phyloP scores from a whole-genome alignment of 1,140 invertebrate genomes.

The Nasonia giraulti region DNA sequence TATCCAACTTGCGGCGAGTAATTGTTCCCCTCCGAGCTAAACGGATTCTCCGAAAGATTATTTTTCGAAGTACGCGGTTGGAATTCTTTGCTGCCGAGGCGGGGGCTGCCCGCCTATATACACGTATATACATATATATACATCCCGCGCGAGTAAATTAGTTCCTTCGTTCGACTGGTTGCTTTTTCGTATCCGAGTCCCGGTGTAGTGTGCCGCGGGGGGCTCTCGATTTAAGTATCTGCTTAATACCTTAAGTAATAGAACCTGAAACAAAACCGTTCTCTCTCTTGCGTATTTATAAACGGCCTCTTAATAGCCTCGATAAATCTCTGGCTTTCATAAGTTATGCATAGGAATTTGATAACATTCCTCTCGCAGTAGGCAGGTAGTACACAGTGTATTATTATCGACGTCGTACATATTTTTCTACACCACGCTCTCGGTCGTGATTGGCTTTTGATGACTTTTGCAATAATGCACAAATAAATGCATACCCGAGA shows the following conservation, averaged over 20 bases:
- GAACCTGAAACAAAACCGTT: conserved; percentile 36
- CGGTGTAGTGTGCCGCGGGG: conserved; percentile 2
- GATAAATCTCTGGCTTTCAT: conserved; percentile 30
- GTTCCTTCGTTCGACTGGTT: conserved; percentile 45
- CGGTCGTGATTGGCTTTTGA: no score
- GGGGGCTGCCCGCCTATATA: background rate
- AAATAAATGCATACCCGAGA: no score
- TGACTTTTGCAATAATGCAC: no score
- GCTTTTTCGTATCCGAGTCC: background rate
- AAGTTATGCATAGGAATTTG: conserved; percentile 27
- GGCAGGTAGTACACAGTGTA: background rate
- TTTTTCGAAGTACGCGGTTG: conserved; percentile 31
- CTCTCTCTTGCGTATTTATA: conserved; percentile 26
- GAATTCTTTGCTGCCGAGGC: conserved; percentile 35
- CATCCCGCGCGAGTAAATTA: conserved; percentile 29
- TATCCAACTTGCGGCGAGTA: background rate
- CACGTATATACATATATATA: background rate
- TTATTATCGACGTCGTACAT: background rate
- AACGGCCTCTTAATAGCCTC: conserved; percentile 26
- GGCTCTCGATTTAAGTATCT: conserved; percentile 43
- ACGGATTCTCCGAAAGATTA: conserved; percentile 42
- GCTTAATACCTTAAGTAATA: conserved; percentile 44
- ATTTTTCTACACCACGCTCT: no score
- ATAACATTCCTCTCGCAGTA: background rate
- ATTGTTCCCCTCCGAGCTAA: conserved; percentile 31